Evolutionary conservation across 2,797 vertebrate genomes (phyloP).

Genomic region (Eulemur mongoz): DNA sequence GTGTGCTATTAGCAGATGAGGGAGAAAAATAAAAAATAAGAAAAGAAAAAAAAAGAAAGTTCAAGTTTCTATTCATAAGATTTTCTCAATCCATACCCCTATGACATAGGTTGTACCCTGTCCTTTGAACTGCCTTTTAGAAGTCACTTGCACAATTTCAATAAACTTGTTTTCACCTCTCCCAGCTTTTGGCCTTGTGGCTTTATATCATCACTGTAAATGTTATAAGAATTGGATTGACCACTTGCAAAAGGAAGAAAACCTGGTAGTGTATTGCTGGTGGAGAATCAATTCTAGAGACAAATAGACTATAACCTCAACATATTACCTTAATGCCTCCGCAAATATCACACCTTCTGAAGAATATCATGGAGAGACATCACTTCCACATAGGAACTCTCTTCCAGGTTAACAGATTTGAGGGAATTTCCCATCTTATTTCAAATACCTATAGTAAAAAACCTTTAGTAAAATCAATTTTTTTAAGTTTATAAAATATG

Average conservation of each 20-base stretch:
- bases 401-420: neutral
- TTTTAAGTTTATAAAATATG: neutral
- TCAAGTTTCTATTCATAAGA: neutral
- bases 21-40: neutral
- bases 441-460: neutral
- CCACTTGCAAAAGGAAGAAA: conserved; percentile 27
- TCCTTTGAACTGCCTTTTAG: neutral
- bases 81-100: neutral
- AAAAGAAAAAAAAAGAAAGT: neutral
- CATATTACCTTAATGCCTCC: neutral
- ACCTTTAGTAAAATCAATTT: neutral
- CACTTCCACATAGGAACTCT: neutral
- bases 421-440: neutral
- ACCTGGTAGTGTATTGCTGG: neutral
- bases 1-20: neutral
- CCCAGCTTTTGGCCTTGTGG: neutral
- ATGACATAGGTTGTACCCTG: neutral
- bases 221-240: neutral
- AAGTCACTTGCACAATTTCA: neutral
- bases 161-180: neutral
- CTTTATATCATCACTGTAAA: conserved; percentile 31
- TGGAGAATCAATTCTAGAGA: conserved; percentile 8
- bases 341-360: conserved; percentile 37
- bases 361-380: neutral
- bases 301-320: neutral